phyloP scores from a whole-genome alignment of 1,140 invertebrate species.

The Euschistus heros region DNA sequence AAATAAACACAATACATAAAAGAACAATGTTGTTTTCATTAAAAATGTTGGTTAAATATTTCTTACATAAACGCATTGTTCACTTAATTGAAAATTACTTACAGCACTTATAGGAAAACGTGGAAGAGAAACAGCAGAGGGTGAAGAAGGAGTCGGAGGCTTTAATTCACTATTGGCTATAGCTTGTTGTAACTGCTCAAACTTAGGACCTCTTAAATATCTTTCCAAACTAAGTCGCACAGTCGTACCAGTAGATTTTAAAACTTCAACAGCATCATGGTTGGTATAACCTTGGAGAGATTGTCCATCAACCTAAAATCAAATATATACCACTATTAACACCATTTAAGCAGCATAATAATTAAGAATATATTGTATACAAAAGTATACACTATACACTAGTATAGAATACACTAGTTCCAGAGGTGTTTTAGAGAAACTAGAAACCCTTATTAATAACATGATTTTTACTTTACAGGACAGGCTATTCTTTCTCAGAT shows the following conservation, averaged over 20 bases:
- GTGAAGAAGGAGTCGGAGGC: conserved; percentile 49
- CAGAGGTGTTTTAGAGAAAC: too few relatives aligned
- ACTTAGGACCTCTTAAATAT: conserved; percentile 88
- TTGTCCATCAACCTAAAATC: conserved; percentile 65
- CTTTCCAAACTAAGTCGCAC: conserved; percentile 80
- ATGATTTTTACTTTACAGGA: too few relatives aligned
- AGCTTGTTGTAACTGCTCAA: conserved; percentile 87
- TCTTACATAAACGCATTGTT: not conserved
- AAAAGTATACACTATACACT: too few relatives aligned
- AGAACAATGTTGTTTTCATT: too few relatives aligned
- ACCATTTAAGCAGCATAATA: not conserved
- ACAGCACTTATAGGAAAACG: conserved; percentile 54
- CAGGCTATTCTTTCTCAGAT: too few relatives aligned
- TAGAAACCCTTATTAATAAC: too few relatives aligned
- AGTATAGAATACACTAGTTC: too few relatives aligned
- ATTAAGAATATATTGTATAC: not conserved
- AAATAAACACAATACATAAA: too few relatives aligned
- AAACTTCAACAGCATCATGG: conserved; percentile 88
- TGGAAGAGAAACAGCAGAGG: conserved; percentile 62
- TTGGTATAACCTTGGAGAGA: conserved; percentile 91
- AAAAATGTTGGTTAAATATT: not conserved
- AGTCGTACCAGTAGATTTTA: conserved; percentile 75
- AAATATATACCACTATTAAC: not conserved
- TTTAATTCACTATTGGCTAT: conserved; percentile 74
- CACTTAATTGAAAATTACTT: conserved; percentile 31